Base-by-base conservation (phyloP, 2,113 vertebrate genomes). In the Myiopsitta monachus region DNA sequence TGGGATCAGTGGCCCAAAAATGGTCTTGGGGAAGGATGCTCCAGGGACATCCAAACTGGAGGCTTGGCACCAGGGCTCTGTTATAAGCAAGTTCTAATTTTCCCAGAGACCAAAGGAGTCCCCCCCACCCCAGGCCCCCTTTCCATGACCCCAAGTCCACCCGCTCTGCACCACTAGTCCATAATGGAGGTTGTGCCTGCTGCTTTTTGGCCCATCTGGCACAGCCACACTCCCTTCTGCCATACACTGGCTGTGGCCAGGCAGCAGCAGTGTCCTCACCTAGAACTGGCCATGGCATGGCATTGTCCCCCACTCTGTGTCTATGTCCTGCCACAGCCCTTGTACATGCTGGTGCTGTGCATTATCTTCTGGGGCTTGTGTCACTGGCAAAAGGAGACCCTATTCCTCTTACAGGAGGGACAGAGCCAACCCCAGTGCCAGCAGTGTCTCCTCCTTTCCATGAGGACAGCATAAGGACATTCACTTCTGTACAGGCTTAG, bases 241-340 rank as follows among this genome's bases (percentile, higher is more conserved):
- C 10, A 0, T 41, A 22, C 3, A 1, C 16, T 46, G 24, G 8
- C n/a, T 41, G 28, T 3, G 4, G 22, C 5, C 1, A 0, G 22
- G 46, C 27, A 88, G 55, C 51, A 78, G 44, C n/a, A 39, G 26
- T 54, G 43, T 75, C 47, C 39, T 78, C 23, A 21, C 6, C 26
- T 57, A 18, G 30, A 85, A 30, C 15, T 82, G 38, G 31, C 38
- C 49, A 7, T n/a, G 14, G 19, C 10, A 21, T 52, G 16, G 47
- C n/a, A 57, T 66, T 4, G 0, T 47, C 33, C 16, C 9, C 28
- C 18, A 13, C 5, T 22, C 68, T 44, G 30, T 51, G 63, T 16
- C 67, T 0, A 0, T 15, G 49, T 64, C n/a, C 49, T 88, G 28
- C 7, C 38, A 83, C 31, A 70, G 30, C 28, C 31, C 14, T 70